Evolutionary conservation across 2,113 vertebrate species (phyloP), one percentile per base, ranked within the genome.

Genomic region (Zootoca vivipara): DNA sequence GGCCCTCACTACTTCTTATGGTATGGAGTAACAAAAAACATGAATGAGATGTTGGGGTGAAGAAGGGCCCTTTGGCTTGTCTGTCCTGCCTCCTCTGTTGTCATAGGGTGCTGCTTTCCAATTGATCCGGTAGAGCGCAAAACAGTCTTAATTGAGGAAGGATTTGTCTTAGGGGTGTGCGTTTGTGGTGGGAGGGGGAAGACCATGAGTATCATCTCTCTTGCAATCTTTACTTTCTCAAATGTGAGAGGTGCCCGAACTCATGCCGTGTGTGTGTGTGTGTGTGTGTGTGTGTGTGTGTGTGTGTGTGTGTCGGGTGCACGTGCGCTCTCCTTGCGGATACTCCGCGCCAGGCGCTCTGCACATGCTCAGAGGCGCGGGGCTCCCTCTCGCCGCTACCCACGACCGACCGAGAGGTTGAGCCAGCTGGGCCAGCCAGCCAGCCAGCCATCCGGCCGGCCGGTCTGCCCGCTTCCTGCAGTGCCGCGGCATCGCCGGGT

Each of bases 381-480:
- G 40, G 24, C 82, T 18, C 46, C 92, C 89, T 87, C 88, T 90
- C 89, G 91, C 87, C 92, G 87, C 91, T 85, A 85, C 83, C 82
- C 88, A n/a, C 16, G 24, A 10, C 6, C 24, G 7, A 46, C 46
- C 46, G 46, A 52, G 46, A n/a, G 42, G 74, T 46, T 70, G 77
- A 56, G 64, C 30, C 65, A 8, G 75, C 33, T 69, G 79, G 79
- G 79, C 91, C 89, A 77, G 92, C 93, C 93, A 91, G 92, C 93
- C 93, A 91, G 90, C 92, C 89, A 46, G 9, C 46, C 46, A 52
- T 52, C 46, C 46, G 46, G 46, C 46, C 46, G 46, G 91, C 90
- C n/a, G 91, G 89, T 92, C 91, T 89, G 79, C 88, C 92, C 85
- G 89, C 90, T 92, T 92, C 91, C 91, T 85, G 93, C 93, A 89